Evolutionary conservation across 1,140 invertebrate species (phyloP).

Genomic region (Zaprionus kolodkinae): DNA sequence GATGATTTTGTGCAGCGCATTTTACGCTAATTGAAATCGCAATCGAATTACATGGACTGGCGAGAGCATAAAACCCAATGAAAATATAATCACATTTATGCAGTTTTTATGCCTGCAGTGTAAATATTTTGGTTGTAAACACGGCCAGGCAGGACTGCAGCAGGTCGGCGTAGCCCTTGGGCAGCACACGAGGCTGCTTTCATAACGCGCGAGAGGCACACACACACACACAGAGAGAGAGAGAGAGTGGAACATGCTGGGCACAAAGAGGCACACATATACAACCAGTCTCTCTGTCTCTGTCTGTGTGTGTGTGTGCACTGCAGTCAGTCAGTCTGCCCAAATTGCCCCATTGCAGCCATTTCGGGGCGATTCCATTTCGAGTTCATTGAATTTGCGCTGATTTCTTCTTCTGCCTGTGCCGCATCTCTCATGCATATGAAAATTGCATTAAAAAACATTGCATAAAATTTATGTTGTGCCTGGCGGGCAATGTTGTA

Average conservation of each 20-base stretch:
- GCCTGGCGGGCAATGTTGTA: slow-evolving; percentile 42
- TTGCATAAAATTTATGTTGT: slow-evolving; percentile 67
- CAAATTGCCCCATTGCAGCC: slow-evolving; percentile 6
- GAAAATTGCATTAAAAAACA: slow-evolving; percentile 65
- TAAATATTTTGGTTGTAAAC: slow-evolving; percentile 75
- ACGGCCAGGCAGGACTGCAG: slow-evolving; percentile 11
- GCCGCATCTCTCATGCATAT: slow-evolving; percentile 39
- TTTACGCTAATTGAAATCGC: slow-evolving; percentile 81
- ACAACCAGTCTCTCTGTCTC: background rate
- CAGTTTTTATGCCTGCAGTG: slow-evolving; percentile 82
- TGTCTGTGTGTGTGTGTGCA: slow-evolving; percentile 8
- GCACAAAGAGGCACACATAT: slow-evolving; percentile 3
- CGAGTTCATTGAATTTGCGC: slow-evolving; percentile 80
- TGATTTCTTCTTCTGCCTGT: slow-evolving; percentile 61
- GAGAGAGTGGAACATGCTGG: background rate
- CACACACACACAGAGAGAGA: slow-evolving; percentile 1
- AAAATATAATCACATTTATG: slow-evolving; percentile 83
- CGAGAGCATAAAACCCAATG: slow-evolving; percentile 68
- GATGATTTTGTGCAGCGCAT: slow-evolving; percentile 51
- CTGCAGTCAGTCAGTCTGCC: slow-evolving; percentile 18
- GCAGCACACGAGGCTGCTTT: slow-evolving; percentile 24
- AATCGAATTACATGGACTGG: slow-evolving; percentile 74
- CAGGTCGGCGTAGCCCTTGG: background rate
- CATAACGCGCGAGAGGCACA: slow-evolving; percentile 20
- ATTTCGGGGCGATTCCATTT: slow-evolving; percentile 60